A percentile compares a stretch with the other conserved stretches of the same genome.
Evolutionary conservation across 2,113 vertebrate species (phyloP).

Genomic region (Hippolais icterina): DNA sequence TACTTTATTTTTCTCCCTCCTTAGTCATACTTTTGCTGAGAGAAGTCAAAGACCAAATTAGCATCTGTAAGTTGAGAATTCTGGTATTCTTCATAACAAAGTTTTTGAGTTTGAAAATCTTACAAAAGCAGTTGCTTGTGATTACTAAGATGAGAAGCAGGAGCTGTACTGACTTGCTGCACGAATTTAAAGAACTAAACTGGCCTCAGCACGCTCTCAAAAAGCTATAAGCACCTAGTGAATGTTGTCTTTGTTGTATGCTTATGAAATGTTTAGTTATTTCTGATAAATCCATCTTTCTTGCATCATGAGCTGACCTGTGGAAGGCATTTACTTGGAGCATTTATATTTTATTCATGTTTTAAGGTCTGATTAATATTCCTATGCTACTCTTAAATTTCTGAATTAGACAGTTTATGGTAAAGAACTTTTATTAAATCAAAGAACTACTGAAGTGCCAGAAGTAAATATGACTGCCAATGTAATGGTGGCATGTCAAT

Average conservation of each 20-base stretch:
- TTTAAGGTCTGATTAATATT: not conserved
- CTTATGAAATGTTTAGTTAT: not conserved
- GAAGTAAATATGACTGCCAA: not conserved
- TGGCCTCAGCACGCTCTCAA: not conserved
- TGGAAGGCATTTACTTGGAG: not conserved
- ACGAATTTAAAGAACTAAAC: not conserved
- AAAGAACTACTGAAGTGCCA: not conserved
- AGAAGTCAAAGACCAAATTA: slow-evolving; percentile 11
- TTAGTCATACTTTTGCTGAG: not conserved
- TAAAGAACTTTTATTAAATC: not conserved
- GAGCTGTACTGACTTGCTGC: not conserved
- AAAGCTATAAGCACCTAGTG: not conserved
- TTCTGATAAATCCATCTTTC: not conserved
- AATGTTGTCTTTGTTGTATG: not conserved
- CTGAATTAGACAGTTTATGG: not conserved
- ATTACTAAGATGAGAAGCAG: not conserved
- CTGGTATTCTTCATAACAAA: not conserved
- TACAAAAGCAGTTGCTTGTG: not conserved
- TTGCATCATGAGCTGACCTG: not conserved
- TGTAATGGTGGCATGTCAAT: not conserved
- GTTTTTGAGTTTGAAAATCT: not conserved
- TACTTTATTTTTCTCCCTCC: not conserved
- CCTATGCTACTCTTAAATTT: not conserved
- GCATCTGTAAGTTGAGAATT: not conserved
- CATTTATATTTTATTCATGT: not conserved